These are phyloP conservation scores for Slavum lentiscoides DNA, from an alignment of 2,888 invertebrate species.

Conservation along the genomic window DNA sequence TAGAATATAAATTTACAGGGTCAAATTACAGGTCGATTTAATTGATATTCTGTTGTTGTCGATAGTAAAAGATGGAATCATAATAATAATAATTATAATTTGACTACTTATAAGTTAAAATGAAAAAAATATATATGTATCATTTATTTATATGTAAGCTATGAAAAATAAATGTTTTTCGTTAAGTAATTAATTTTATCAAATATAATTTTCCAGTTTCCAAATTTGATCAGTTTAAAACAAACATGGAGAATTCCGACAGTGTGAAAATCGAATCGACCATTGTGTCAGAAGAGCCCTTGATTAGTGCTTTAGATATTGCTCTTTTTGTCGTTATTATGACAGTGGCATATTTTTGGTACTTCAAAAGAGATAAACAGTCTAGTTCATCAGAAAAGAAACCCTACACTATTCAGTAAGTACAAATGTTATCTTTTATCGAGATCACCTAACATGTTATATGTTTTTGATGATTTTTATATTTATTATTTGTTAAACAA, in stretches of 20 bases:
- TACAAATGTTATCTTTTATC: constrained; percentile 57
- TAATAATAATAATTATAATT: constrained; percentile 3
- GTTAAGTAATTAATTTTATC: neutral
- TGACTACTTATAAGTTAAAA: neutral
- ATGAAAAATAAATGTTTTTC: neutral
- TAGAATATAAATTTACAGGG: constrained; percentile 26
- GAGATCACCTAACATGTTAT: neutral
- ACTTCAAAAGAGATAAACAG: constrained; percentile 69
- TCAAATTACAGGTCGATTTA: constrained; percentile 25
- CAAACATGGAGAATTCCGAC: constrained; percentile 32
- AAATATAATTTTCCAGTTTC: constrained; percentile 15
- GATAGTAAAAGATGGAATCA: constrained; percentile 4
- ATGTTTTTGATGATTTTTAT: neutral
- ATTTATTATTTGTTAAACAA: neutral
- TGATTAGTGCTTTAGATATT: constrained; percentile 77
- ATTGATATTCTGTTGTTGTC: constrained; percentile 31
- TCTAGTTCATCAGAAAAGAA: constrained; percentile 66
- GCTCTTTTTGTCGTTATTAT: constrained; percentile 71
- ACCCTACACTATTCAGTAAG: constrained; percentile 89
- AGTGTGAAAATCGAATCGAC: constrained; percentile 12
- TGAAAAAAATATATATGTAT: neutral
- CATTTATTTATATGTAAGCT: neutral
- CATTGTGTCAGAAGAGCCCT: constrained; percentile 64
- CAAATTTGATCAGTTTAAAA: constrained; percentile 10
- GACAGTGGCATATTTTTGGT: constrained; percentile 74